phyloP scores from a whole-genome alignment of 2,113 vertebrate genomes.

The Hypomesus transpacificus region DNA sequence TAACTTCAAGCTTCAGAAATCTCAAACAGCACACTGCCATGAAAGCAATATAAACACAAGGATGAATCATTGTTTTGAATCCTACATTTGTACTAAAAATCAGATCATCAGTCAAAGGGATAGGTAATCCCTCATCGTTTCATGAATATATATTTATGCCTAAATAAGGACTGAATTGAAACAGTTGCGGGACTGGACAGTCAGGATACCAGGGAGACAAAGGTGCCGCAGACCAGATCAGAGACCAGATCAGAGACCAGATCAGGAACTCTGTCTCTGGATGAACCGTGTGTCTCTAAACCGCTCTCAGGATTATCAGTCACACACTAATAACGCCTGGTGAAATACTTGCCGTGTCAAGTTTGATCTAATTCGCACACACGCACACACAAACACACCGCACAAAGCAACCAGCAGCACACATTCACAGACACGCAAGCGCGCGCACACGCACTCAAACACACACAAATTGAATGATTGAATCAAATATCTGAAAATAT shows the following conservation, averaged over 20 bases:
- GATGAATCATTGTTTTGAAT: too few species aligned
- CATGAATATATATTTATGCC: too few species aligned
- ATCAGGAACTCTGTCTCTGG: neutral
- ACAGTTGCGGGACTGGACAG: too few species aligned
- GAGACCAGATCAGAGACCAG: neutral
- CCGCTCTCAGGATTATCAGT: conserved; percentile 10
- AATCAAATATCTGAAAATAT: too few species aligned
- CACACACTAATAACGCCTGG: neutral
- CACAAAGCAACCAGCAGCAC: neutral
- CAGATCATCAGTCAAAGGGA: too few species aligned
- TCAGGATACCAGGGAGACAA: too few species aligned
- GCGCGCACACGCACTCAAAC: neutral
- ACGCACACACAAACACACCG: conserved; percentile 3
- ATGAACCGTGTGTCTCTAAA: neutral
- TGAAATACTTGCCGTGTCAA: neutral
- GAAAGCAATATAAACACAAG: too few species aligned
- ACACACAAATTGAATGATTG: neutral
- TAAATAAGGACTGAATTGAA: too few species aligned
- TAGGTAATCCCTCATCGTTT: too few species aligned
- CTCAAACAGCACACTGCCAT: too few species aligned
- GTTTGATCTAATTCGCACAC: neutral
- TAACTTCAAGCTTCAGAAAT: too few species aligned
- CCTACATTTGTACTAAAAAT: too few species aligned
- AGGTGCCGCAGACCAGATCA: neutral
- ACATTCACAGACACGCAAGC: conserved; percentile 1